Base-by-base conservation (phyloP, 2,113 vertebrate genomes). In the Nestor notabilis region DNA sequence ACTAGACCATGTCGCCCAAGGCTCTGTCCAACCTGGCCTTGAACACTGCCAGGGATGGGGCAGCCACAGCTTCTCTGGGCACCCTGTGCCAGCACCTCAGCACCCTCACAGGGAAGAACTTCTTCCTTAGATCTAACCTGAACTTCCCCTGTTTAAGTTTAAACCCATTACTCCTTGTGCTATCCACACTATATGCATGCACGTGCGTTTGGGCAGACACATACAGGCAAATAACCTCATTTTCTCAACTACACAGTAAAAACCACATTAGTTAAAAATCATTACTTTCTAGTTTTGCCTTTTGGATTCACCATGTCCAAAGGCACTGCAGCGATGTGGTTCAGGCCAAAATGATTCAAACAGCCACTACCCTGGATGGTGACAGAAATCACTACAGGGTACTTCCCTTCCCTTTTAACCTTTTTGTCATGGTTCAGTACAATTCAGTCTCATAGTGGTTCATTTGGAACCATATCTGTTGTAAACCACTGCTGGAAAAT, bases 171-270 rank as follows among this genome's bases (percentile, higher is more conserved):
- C 33, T 33, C 56, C n/a, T 35, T 58, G 56, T 58, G 20, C 56
- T 58, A 24, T 39, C 44, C 23, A 39, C 29, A 35, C 20, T 68
- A 46, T 17, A 33, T 7, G 29, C 39, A 72, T 3, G 19, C 18
- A 47, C 0, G 2, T 6, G 8, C 37, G 29, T 18, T 25, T n/a
- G 8, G 25, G n/a, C 19, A 64, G 33, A 76, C 14, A 66, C 5
- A 46, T 1, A 3, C 4, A 56, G 2, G 11, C 10, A 89, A 70
- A n/a, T 23, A 58, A 41, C 11, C 56, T 61, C 8, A 60, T 70
- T 63, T 88, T 74, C 55, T 71, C 28, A 78, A 19, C 37, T 35
- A 41, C 18, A 61, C 3, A 74, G 11, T 21, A 58, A 58, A 58
- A 24, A 21, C 33, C 33, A 33, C 33, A 58, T 35, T 58, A 58